Base-by-base conservation (phyloP, 2,888 invertebrate species). In the Aporophyla nigra region DNA sequence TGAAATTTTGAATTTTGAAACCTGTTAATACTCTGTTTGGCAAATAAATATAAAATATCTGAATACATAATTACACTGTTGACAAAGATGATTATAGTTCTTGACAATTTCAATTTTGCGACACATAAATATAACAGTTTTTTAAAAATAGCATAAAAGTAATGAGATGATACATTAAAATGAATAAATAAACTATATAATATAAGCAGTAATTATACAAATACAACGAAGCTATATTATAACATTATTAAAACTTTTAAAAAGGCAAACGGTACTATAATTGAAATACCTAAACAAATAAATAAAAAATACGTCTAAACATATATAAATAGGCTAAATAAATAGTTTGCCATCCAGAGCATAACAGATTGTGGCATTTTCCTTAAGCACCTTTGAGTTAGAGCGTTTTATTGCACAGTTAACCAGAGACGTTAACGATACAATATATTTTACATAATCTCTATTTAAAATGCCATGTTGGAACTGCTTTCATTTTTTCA, bases 1-100 rank as follows among this genome's bases (percentile, higher is more conserved):
- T 87, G 87, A 88, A 94, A 95, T 95, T 96, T 96, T 92, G 93
- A 96, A 96, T 96, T 96, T 96, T 92, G 96, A 91, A 88, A 90
- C 88, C 94, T 92, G 94, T 95, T 94, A 93, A 85, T 78, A 88
- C 93, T 94, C 95, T 93, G 94, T 92, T 76, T 94, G 96, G 95
- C 96, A 95, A 94, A 91, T 76, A 82, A 59, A 83, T 81, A 84
- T 51, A 14, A 74, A 61, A 72, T 56, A 83, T 16, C 16, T 59
- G 49, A 61, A 59, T 73, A 67, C 21, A 78, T 69, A 58, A 67
- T n/a, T 5, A 65, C 4, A 65, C 46, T 61, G 27, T 27, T 19
- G 27, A 76, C 16, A 54, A 80, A 76, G 24, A 0, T 51, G 16
- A 27, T 1, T 16, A 7, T 54, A 19, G 40, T 43, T 5, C 0